Base-by-base conservation (phyloP, 1,140 invertebrate genomes). In the Homalodisca vitripennis region DNA sequence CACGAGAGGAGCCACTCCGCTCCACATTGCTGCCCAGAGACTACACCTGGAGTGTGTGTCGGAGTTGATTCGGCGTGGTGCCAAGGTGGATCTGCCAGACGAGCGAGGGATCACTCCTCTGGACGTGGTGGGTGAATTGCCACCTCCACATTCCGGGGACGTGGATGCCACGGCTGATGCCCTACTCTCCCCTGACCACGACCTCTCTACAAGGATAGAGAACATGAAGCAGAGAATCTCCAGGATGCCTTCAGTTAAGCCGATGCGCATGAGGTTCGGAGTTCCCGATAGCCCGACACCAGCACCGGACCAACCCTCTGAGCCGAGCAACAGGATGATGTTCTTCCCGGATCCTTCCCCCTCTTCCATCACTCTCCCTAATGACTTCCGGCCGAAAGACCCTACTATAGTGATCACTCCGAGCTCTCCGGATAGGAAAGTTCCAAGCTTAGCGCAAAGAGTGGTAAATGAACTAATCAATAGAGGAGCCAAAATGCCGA, bases 11-110 rank as follows among this genome's bases (percentile, higher is more conserved):
- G 62, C 57, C 12, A 80, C 82, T 0, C 80, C 83, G 0, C 75
- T 84, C 0, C 83, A 84, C 70, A 76, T 83, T 0, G 82, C 82
- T 0, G 75, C 77, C 1, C 78, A 81, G 1, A 79, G 80, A 41
- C 75, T 76, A 0, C 72, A 82, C 2, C 69, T 70, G 0, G 77
- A 81, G 24, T 82, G 82, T 73, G 79, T 80, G 0, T 70, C 79
- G 0, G 72, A 81, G 0, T 74, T 84, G 1, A 66, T 84, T 10
- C 78, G 80, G 3, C 77, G 80, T 26, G 81, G 82, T 3, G 82
- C 82, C 0, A 75, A 82, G 62, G 76, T 79, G 0, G 79, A 82
- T 67, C 74, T 78, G 0, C 68, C 73, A 12, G 83, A 84, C 65
- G 71, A 78, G 26, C 64, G 75, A 27, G 81, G 82, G 2, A 69